Conservation (phyloP, 2,113 vertebrate species). For the Poicephalus meyeri region DNA sequence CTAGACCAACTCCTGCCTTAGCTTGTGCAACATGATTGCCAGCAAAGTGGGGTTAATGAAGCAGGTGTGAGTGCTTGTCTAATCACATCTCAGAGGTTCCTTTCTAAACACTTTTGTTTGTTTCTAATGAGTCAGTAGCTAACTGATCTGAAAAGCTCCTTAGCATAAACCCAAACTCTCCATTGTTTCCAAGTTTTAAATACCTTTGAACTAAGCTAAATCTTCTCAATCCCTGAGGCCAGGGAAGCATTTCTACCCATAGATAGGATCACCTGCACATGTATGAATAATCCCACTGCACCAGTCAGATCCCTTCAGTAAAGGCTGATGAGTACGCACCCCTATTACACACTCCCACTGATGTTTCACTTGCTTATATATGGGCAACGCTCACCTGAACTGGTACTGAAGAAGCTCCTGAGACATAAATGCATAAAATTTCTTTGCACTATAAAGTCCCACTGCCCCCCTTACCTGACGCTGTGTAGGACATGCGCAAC, state of each 20-base stretch:
- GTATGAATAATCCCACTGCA: neutral
- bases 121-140: neutral
- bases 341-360: neutral
- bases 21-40: neutral
- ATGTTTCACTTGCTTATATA: neutral
- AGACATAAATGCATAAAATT: neutral
- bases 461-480: neutral
- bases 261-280: neutral
- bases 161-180: neutral
- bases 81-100: neutral
- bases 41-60: neutral
- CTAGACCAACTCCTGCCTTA: neutral
- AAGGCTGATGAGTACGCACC: neutral
- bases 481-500: fast-evolving
- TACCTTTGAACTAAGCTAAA: neutral
- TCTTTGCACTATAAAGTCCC: neutral
- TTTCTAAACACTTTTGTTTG: neutral
- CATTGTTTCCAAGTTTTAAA: neutral
- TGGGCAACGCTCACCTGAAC: neutral
- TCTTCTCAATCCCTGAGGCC: neutral
- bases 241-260: neutral
- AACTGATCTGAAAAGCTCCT: neutral
- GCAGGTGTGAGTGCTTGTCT: neutral
- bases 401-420: neutral
- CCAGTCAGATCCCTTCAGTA: neutral